Conservation (phyloP, 2,113 vertebrate genomes). For the Etia nguti region DNA sequence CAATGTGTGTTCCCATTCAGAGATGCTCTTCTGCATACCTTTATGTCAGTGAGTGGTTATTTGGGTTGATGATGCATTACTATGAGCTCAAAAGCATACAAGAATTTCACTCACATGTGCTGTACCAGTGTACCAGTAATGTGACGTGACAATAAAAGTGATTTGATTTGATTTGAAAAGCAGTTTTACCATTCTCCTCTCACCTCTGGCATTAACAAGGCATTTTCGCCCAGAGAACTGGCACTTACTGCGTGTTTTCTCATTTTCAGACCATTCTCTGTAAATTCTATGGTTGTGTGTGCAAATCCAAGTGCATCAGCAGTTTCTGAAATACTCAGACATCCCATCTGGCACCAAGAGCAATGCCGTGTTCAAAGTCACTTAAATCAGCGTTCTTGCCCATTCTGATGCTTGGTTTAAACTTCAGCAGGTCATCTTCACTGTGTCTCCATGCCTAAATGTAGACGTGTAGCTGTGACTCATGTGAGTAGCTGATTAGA, state of each 20-base stretch:
- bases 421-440: neutral
- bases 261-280: neutral
- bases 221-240: neutral
- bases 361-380: neutral
- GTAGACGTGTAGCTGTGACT: neutral
- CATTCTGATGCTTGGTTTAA: neutral
- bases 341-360: neutral
- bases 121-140: too few species aligned
- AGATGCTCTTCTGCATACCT: neutral
- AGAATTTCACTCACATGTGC: too few species aligned
- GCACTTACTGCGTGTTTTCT: neutral
- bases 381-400: neutral
- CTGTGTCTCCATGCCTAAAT: neutral
- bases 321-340: neutral
- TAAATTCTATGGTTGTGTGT: neutral
- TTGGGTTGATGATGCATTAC: neutral
- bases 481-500: neutral
- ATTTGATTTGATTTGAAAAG: too few species aligned
- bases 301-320: neutral
- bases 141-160: too few species aligned
- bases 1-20: neutral
- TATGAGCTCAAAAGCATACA: neutral
- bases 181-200: neutral
- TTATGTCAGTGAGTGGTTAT: neutral
- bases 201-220: neutral